These are phyloP conservation scores for Rhizomys pruinosus DNA, from an alignment of 2,113 vertebrate species.

Conservation along the genomic window DNA sequence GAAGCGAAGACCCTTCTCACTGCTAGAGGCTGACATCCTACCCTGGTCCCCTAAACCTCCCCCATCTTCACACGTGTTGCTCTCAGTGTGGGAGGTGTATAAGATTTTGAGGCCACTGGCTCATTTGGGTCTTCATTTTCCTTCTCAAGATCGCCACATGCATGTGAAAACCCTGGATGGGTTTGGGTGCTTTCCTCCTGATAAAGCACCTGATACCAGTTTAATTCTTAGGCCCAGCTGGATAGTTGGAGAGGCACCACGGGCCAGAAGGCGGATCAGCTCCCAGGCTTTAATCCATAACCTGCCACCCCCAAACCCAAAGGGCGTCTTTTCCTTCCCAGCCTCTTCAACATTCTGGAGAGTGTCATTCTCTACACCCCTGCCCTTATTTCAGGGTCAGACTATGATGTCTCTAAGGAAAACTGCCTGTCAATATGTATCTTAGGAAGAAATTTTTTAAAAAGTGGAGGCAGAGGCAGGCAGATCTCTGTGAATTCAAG, in stretches of 20 bases:
- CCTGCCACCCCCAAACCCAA: neutral
- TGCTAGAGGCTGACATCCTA: neutral
- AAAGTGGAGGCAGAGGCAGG: no score
- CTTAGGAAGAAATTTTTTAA: neutral
- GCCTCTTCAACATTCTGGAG: neutral
- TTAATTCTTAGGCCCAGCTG: neutral
- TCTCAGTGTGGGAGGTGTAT: neutral
- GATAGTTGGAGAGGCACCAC: neutral
- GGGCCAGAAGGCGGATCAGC: no score
- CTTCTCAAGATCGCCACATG: neutral
- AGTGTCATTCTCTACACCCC: no score
- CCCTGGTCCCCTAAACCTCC: neutral
- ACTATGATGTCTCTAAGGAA: neutral
- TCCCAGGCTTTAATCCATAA: neutral
- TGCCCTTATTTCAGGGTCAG: no score
- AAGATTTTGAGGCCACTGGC: neutral
- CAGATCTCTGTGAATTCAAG: no score
- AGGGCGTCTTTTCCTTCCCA: neutral
- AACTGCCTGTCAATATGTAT: neutral
- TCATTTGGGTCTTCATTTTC: neutral
- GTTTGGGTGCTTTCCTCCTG: neutral
- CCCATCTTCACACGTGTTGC: neutral
- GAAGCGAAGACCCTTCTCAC: no score
- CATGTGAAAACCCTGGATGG: neutral
- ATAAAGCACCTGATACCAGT: neutral